Base-by-base conservation (phyloP, 2,113 vertebrate genomes). In the Prionailurus viverrinus region DNA sequence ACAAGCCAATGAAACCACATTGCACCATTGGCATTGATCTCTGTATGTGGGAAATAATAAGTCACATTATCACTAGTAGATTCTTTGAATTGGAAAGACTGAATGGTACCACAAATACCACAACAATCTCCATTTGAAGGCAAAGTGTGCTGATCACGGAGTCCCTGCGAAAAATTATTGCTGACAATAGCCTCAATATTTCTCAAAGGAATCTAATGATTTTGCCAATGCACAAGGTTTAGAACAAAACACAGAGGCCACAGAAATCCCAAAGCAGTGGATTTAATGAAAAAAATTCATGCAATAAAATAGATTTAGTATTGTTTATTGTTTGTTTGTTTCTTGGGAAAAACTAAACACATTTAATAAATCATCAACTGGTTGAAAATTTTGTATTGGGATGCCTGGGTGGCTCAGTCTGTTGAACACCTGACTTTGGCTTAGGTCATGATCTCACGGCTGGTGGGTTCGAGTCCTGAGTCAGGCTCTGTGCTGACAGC, bases 171-270 rank as follows among this genome's bases (percentile, higher is more conserved):
- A 89, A 92, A 68, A 90, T 66, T 79, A 79, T 53, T 97, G 45
- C 61, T 94, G 89, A 79, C 53, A 87, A 53, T 27, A 78, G 84
- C 73, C 55, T 89, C 69, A 71, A 36, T 87, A 89, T 86, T 96
- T 68, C 36, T 87, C 68, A 39, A 48, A 83, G 80, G 74, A 94
- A 97, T 92, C 55, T 31, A 53, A 68, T 31, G 48, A 11, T 86
- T 89, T 95, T 78, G 73, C 91, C 95, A 87, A 95, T 79, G 68
- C 74, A 45, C 1, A 1, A 51, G 29, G 80, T 74, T 94, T 88
- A 66, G 45, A 83, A 87, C 27, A 12, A 66, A 74, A 89, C 82
- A 66, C 21, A 94, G 76, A n/a, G 65, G 19, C 66, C 33, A 65
- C 13, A 48, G 51, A 85, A 73, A 92, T 78, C 41, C 39, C 66